Percentiles rank a stretch among this genome's conserved stretches.
phyloP scores from a whole-genome alignment of 2,113 vertebrate genomes.

The Callipepla californica region DNA sequence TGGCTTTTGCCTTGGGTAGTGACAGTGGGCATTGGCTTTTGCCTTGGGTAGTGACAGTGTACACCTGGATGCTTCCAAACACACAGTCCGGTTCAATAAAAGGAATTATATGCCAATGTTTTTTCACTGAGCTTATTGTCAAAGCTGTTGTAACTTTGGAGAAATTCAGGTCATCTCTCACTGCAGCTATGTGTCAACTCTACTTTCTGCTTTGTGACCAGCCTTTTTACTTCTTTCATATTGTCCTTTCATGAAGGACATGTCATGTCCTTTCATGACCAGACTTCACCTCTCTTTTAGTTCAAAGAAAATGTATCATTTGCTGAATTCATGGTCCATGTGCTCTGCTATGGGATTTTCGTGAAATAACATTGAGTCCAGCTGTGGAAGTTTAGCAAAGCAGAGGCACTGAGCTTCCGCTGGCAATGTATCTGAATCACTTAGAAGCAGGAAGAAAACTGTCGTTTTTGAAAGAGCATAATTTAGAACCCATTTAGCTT shows the following conservation, averaged over 20 bases:
- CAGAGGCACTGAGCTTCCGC: not conserved
- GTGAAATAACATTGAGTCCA: not conserved
- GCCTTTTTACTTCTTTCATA: not conserved
- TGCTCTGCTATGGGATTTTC: not conserved
- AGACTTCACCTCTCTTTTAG: not conserved
- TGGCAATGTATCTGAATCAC: not conserved
- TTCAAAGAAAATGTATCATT: not conserved
- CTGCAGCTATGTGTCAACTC: not conserved
- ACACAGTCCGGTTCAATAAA: not conserved
- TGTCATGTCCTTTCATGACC: not conserved
- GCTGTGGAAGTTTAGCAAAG: not conserved
- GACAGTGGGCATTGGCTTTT: not conserved
- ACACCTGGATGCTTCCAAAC: not conserved
- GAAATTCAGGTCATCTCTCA: not conserved
- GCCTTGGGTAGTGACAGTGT: not conserved
- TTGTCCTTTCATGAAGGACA: not conserved
- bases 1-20: not conserved
- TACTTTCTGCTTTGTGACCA: not conserved
- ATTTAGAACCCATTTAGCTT: constrained; percentile 35
- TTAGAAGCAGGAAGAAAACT: not conserved
- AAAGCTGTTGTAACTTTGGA: not conserved
- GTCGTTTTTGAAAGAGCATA: not conserved
- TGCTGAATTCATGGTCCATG: not conserved
- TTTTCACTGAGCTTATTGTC: not conserved
- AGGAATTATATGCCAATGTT: not conserved